A percentile compares a stretch with the other conserved stretches of the same genome.
Conservation (phyloP, 2,113 vertebrate species). For the Nestor notabilis region DNA sequence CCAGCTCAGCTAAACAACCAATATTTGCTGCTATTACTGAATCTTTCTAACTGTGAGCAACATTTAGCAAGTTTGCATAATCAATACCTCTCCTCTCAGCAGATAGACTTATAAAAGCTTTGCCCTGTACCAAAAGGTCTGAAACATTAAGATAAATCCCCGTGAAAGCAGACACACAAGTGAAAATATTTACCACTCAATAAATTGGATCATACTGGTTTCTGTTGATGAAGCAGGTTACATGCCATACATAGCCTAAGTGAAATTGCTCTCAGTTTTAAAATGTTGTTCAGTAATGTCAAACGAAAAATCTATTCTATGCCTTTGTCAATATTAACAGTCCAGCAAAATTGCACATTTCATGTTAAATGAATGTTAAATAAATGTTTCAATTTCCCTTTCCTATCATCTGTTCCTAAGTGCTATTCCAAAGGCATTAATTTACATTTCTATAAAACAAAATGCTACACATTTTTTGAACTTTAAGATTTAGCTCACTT, state of each 20-base stretch:
- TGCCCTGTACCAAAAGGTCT: background rate
- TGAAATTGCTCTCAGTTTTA: background rate
- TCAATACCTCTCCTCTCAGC: conserved; percentile 12
- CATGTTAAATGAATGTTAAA: background rate
- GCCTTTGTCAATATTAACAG: background rate
- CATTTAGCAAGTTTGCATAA: conserved; percentile 43
- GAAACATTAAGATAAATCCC: background rate
- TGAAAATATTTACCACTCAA: conserved; percentile 54
- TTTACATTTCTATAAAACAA: background rate
- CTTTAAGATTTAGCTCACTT: background rate
- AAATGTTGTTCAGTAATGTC: background rate
- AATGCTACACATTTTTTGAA: background rate
- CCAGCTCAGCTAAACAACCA: background rate
- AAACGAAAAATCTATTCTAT: conserved; percentile 1
- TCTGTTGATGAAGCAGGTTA: background rate
- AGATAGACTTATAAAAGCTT: background rate
- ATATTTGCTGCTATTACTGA: background rate
- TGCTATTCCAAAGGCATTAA: background rate
- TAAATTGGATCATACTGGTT: background rate
- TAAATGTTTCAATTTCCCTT: background rate
- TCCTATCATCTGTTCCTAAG: background rate
- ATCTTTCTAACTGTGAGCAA: conserved; percentile 5
- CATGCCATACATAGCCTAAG: background rate
- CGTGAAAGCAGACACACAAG: background rate
- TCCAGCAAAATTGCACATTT: background rate